phyloP scores from a whole-genome alignment of 2,888 invertebrate species.

The Dione vanillae region DNA sequence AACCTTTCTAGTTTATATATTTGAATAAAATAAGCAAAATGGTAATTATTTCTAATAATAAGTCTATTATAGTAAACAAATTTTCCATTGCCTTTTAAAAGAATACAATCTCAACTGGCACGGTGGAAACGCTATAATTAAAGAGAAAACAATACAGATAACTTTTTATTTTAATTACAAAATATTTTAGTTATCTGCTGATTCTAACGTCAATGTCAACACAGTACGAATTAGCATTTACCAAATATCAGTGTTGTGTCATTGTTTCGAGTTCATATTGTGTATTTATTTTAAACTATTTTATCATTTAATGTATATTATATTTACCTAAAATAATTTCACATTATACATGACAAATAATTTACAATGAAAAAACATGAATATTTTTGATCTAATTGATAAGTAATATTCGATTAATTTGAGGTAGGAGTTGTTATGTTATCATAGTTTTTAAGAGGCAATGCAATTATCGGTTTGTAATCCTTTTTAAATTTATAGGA shows the following conservation, averaged over 20 bases:
- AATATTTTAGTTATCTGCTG: slow-evolving; percentile 9
- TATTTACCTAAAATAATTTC: background rate
- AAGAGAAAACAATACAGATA: too few species aligned
- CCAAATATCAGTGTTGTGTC: slow-evolving; percentile 22
- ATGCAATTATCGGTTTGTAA: background rate
- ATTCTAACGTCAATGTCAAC: slow-evolving; percentile 5
- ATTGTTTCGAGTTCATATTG: background rate
- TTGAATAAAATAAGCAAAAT: too few species aligned
- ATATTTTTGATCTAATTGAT: slow-evolving; percentile 28
- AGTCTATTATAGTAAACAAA: too few species aligned
- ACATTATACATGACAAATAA: slow-evolving; percentile 13
- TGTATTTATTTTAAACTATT: slow-evolving; percentile 4
- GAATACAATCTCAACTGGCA: too few species aligned
- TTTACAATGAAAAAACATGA: slow-evolving; percentile 26
- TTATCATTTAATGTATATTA: background rate
- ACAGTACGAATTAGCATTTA: background rate
- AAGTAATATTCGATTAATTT: slow-evolving; percentile 19
- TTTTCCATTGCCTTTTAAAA: too few species aligned
- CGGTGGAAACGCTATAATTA: too few species aligned
- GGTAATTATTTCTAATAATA: too few species aligned
- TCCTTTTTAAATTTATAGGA: slow-evolving; percentile 23
- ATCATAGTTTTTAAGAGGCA: slow-evolving; percentile 12
- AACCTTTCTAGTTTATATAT: too few species aligned
- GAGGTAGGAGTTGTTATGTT: slow-evolving; percentile 20
- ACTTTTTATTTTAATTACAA: background rate